phyloP scores from a whole-genome alignment of 2,113 vertebrate genomes.

The Muscicapa adusta region DNA sequence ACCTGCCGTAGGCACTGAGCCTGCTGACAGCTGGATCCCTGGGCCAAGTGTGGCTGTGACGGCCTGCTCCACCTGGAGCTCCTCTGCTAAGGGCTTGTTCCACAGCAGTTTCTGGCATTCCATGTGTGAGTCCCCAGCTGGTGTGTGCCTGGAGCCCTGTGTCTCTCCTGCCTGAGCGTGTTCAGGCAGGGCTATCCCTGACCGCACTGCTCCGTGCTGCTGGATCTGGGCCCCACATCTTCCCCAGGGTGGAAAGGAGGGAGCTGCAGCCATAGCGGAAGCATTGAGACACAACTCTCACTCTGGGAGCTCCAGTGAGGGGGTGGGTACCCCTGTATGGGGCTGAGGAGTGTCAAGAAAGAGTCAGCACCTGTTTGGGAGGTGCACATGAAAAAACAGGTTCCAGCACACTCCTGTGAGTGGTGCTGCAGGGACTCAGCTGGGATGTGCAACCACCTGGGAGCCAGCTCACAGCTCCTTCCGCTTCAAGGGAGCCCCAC shows the following conservation, averaged over 20 bases:
- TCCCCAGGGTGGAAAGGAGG: neutral
- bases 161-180: neutral
- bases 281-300: no score
- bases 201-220: fast-evolving
- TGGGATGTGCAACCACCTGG: no score
- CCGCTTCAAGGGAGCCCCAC: fast-evolving
- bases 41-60: fast-evolving
- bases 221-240: neutral
- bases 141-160: neutral
- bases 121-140: fast-evolving
- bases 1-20: neutral
- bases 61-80: neutral
- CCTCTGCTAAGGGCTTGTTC: neutral
- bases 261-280: neutral
- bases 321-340: fast-evolving
- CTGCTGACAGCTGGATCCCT: neutral
- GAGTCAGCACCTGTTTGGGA: neutral
- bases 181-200: neutral
- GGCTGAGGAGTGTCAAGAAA: neutral
- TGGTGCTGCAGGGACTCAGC: fast-evolving
- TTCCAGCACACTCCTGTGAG: neutral
- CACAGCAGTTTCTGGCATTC: neutral
- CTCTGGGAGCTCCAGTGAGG: fast-evolving
- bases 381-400: fast-evolving
- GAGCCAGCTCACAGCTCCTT: neutral